Conservation (phyloP, 2,797 vertebrate species). For the Sebastes hubbsi region DNA sequence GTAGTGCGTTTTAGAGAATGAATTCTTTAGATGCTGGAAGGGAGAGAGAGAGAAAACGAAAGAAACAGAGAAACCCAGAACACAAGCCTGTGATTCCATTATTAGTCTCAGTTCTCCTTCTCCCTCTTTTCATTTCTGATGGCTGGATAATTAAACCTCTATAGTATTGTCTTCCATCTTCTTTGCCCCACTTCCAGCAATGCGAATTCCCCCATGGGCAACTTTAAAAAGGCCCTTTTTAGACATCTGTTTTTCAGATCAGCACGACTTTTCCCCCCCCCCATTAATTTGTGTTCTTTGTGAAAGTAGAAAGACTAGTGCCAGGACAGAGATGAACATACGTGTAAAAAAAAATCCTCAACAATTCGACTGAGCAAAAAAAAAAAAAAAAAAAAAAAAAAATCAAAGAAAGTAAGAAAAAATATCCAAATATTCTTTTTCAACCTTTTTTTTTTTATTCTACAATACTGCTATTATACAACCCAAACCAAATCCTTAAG, state of each 20-base stretch:
- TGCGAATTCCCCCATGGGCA: conserved; percentile 77
- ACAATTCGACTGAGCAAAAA: conserved; percentile 45
- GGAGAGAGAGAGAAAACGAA: conserved; percentile 39
- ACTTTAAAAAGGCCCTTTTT: conserved; percentile 77
- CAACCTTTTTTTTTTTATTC: conserved; percentile 62
- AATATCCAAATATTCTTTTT: conserved; percentile 66
- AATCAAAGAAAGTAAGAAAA: conserved; percentile 60
- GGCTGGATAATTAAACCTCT: conserved; percentile 87
- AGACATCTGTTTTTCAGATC: conserved; percentile 82
- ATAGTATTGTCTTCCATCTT: conserved; percentile 85
- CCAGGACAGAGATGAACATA: conserved; percentile 67
- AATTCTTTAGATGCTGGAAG: conserved; percentile 79
- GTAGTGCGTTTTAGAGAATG: conserved; percentile 81
- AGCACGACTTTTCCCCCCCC: conserved; percentile 57
- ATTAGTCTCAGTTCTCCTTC: conserved; percentile 78
- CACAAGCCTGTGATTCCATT: conserved; percentile 78
- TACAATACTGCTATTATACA: conserved; percentile 71
- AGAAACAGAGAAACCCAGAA: conserved; percentile 68
- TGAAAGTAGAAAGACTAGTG: conserved; percentile 71
- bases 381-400: background rate
- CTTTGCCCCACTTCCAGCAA: conserved; percentile 81
- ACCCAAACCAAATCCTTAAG: conserved; percentile 55
- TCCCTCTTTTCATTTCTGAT: conserved; percentile 82
- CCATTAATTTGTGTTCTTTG: conserved; percentile 82
- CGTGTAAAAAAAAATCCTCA: conserved; percentile 37